These are phyloP conservation scores for Sinocyclocheilus grahami DNA, from an alignment of 2,113 vertebrate genomes.

Conservation along the genomic window DNA sequence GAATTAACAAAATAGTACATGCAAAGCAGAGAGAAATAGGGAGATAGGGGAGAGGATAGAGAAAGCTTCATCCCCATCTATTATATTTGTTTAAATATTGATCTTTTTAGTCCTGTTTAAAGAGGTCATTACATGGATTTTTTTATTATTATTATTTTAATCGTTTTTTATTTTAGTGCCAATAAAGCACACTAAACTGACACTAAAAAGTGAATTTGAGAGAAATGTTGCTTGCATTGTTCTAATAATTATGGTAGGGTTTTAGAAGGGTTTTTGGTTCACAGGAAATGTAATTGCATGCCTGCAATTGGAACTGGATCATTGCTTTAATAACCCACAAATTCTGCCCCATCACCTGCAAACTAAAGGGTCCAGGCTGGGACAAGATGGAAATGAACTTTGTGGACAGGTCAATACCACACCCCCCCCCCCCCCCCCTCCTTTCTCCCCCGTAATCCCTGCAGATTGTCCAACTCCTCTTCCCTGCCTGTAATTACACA, in stretches of 20 bases:
- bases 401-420: constrained; percentile 76
- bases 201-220: not conserved
- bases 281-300: not conserved
- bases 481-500: constrained; percentile 80
- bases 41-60: not conserved
- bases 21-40: constrained; percentile 4
- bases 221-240: not conserved
- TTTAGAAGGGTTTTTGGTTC: not conserved
- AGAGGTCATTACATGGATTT: no score
- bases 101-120: not conserved
- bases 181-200: not conserved
- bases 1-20: constrained; percentile 52
- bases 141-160: no score
- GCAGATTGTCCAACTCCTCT: constrained; percentile 71
- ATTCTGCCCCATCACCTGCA: not conserved
- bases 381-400: constrained; percentile 72
- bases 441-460: constrained; percentile 73
- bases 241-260: not conserved
- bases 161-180: not conserved
- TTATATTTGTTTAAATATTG: not conserved
- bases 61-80: not conserved
- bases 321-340: not conserved
- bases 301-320: not conserved
- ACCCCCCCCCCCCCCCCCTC: constrained; percentile 51
- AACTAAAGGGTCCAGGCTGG: constrained; percentile 55